These are phyloP conservation scores for Plagodis dolabraria DNA, from an alignment of 2,888 invertebrate species.

Conservation along the genomic window DNA sequence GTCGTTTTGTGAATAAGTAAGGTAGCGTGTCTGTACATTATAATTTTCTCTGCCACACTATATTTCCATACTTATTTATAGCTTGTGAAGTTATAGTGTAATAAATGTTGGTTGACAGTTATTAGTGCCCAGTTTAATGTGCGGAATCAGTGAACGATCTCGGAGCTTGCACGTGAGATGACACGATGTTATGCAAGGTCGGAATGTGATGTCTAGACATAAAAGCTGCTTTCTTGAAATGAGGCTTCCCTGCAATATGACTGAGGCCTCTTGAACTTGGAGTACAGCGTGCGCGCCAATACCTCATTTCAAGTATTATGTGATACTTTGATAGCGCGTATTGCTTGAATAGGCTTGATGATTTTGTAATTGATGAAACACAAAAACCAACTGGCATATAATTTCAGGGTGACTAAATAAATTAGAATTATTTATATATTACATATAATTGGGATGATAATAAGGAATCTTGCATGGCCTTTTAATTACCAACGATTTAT, in stretches of 20 bases:
- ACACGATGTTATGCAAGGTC: constrained; percentile 22
- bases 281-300: not conserved
- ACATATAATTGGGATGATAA: too few relatives aligned
- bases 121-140: constrained; percentile 37
- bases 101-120: constrained; percentile 44
- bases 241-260: constrained; percentile 19
- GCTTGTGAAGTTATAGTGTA: constrained; percentile 45
- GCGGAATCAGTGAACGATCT: constrained; percentile 22
- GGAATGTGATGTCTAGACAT: constrained; percentile 23
- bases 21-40: constrained; percentile 47
- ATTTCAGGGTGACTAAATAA: too few relatives aligned
- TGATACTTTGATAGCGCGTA: too few relatives aligned
- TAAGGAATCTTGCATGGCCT: too few relatives aligned
- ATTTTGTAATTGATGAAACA: too few relatives aligned
- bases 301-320: not conserved
- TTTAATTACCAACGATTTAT: too few relatives aligned
- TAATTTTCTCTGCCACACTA: constrained; percentile 42
- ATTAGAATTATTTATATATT: too few relatives aligned
- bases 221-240: constrained; percentile 20
- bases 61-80: constrained; percentile 45
- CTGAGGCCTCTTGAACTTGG: constrained; percentile 8
- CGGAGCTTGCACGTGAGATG: constrained; percentile 15
- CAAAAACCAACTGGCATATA: too few relatives aligned
- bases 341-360: too few relatives aligned
- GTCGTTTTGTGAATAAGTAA: constrained; percentile 33